Percentiles rank a stretch among this genome's conserved stretches.
These are phyloP conservation scores for Anas capensis DNA, from an alignment of 2,797 vertebrate genomes.

Conservation along the genomic window DNA sequence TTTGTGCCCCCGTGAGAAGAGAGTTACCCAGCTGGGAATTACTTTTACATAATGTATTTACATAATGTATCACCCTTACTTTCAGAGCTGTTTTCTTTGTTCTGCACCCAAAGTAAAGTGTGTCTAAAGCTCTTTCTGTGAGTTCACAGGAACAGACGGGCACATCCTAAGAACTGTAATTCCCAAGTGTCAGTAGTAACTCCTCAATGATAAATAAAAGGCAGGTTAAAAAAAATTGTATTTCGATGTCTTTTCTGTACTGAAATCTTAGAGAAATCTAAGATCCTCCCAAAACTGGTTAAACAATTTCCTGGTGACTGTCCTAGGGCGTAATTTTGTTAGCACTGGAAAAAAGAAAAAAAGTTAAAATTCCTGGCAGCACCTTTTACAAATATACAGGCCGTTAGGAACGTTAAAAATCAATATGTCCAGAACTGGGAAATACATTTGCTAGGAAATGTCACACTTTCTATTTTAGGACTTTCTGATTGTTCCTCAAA, in stretches of 20 bases:
- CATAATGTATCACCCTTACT: not conserved
- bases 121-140: accelerated
- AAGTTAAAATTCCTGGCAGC: not conserved
- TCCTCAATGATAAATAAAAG: not conserved
- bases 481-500: not conserved
- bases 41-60: not conserved
- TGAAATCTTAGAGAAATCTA: not conserved
- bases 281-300: not conserved
- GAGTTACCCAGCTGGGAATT: not conserved
- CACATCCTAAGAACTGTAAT: not conserved
- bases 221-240: not conserved
- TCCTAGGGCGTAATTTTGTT: not conserved
- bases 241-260: not conserved
- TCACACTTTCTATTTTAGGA: not conserved
- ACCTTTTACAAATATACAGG: not conserved
- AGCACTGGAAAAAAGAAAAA: not conserved
- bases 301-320: not conserved
- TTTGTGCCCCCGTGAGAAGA: not conserved
- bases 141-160: not conserved
- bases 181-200: not conserved
- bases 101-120: not conserved
- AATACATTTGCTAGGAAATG: not conserved
- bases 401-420: not conserved
- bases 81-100: not conserved
- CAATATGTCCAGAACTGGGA: not conserved